Base-by-base conservation (phyloP, 2,113 vertebrate genomes). In the Phalacrocorax aristotelis region DNA sequence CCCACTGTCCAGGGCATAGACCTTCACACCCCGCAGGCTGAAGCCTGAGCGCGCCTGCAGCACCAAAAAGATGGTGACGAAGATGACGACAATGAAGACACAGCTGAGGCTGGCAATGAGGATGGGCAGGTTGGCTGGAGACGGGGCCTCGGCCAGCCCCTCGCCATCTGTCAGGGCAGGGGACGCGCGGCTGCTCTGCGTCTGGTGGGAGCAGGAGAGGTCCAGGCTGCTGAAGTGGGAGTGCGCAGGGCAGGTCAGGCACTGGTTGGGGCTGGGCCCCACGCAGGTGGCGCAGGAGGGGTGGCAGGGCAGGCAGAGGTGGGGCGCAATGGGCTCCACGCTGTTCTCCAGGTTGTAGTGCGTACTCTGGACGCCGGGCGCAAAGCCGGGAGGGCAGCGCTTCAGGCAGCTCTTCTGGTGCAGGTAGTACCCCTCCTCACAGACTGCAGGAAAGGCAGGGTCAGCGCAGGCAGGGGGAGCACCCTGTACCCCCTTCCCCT, bases 321-420 rank as follows among this genome's bases (percentile, higher is more conserved):
- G 99, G 48, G 99, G 98, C 27, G 98, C 96, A 1, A 98, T 98
- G 77, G 98, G 95, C 93, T 99, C 99, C 80, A 99, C 97, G 34
- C 98, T 99, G 95, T 99, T 99, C 91, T 99, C 99, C 48, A 99
- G 96, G 25, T 97, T 98, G 38, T 99, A 98, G 95, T 99, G 99
- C 0, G 98, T 98, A 48, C 97, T 98, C 89, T 99, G 98, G 38
- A 97, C 79, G 4, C 98, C 98, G 0, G 99, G 98, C 0, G 98
- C 97, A 18, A 99, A 99, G 88, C 99, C 99, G 0, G 98, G 97
- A 0, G 99, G 99, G 93, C 99, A 99, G 64, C 52, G 95, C 98
- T 99, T 99, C 96, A 99, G 98, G 49, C 99, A 99, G 93, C 97
- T 99, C 98, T 99, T 99, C 81, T 99, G 98, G 97, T 99, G 99